phyloP scores from a whole-genome alignment of 2,797 vertebrate species.

The Carapus acus region DNA sequence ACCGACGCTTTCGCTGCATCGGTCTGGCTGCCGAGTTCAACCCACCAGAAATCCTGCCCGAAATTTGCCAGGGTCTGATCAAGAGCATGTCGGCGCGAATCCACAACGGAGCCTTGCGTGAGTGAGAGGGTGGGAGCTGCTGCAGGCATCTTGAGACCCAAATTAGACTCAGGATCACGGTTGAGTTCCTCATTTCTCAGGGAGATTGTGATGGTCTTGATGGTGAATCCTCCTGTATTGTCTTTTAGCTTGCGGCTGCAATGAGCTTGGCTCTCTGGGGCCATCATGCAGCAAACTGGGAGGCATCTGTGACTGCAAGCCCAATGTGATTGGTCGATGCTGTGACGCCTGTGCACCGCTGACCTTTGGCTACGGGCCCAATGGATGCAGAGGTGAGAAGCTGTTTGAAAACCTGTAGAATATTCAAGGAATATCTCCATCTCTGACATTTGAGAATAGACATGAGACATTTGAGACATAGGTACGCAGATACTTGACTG shows the following conservation, averaged over 20 bases:
- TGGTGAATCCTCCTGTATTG: too few relatives aligned
- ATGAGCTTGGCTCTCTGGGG: conserved; percentile 67
- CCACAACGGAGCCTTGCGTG: conserved; percentile 76
- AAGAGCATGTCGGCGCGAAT: conserved; percentile 78
- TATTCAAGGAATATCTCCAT: too few relatives aligned
- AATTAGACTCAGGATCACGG: too few relatives aligned
- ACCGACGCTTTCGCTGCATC: conserved; percentile 72
- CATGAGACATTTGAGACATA: too few relatives aligned
- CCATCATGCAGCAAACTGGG: conserved; percentile 74
- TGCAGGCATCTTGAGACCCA: too few relatives aligned
- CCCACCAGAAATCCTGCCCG: conserved; percentile 58
- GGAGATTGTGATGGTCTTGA: too few relatives aligned
- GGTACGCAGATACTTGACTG: too few relatives aligned
- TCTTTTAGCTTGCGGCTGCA: conserved; percentile 81
- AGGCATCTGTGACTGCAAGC: conserved; percentile 81
- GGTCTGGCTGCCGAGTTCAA: conserved; percentile 66
- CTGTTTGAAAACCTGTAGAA: background rate
- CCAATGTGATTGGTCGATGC: conserved; percentile 76
- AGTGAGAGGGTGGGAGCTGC: conserved; percentile 44
- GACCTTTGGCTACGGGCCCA: conserved; percentile 75
- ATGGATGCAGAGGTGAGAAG: conserved; percentile 76
- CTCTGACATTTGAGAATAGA: too few relatives aligned
- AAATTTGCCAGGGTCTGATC: conserved; percentile 69
- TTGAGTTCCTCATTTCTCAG: too few relatives aligned
- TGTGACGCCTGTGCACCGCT: conserved; percentile 78